Evolutionary conservation across 2,797 vertebrate genomes (phyloP).

Genomic region (Lagorchestes hirsutus): DNA sequence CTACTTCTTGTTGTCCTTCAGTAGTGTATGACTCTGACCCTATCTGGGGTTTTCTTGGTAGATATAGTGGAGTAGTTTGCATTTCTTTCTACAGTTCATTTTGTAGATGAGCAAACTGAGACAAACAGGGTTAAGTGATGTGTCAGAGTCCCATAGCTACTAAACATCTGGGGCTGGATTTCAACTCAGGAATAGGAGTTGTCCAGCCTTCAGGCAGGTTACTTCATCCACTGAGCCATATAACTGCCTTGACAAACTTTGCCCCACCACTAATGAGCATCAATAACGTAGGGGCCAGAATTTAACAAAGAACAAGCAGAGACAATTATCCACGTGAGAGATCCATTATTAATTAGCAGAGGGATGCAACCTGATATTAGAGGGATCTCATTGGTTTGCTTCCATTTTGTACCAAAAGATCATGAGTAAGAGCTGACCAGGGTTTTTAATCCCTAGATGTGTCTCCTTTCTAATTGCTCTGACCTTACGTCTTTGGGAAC

Average conservation of each 20-base stretch:
- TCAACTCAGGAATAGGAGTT: background rate
- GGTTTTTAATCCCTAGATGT: background rate
- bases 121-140: background rate
- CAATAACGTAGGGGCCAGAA: background rate
- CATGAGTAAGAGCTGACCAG: background rate
- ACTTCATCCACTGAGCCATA: background rate
- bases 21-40: background rate
- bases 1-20: background rate
- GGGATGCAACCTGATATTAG: background rate
- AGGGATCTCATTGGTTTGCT: background rate
- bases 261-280: background rate
- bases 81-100: background rate
- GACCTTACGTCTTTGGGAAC: background rate
- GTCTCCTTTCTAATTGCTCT: background rate
- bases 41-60: background rate
- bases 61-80: background rate
- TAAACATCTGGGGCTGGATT: background rate
- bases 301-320: background rate
- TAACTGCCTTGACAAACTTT: background rate
- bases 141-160: background rate
- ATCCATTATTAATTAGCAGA: background rate
- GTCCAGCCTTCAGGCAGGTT: background rate
- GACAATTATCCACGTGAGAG: background rate
- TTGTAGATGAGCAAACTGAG: background rate
- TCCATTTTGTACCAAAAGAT: background rate